phyloP scores from a whole-genome alignment of 2,797 vertebrate genomes.

The Phalanger gymnotis region DNA sequence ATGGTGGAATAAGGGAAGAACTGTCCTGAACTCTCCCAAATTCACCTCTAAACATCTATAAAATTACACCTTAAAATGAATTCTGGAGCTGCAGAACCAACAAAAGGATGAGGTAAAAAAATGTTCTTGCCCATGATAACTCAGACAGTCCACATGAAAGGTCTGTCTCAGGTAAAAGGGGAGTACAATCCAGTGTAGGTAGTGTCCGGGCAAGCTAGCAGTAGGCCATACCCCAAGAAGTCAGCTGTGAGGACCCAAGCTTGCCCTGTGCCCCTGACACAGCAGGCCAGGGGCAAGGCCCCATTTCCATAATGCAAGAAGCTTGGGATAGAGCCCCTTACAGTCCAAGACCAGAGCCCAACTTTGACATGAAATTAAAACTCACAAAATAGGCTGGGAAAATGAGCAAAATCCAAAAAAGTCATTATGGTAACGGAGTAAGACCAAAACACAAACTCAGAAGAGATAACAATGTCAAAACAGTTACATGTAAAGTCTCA shows the following conservation, averaged over 20 bases:
- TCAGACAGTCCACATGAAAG: background rate
- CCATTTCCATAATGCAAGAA: background rate
- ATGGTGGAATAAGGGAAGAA: background rate
- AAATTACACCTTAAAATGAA: background rate
- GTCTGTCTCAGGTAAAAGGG: background rate
- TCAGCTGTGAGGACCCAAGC: background rate
- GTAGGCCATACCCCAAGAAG: background rate
- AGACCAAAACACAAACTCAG: background rate
- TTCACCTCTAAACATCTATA: background rate
- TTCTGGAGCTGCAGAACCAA: background rate
- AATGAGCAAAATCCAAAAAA: background rate
- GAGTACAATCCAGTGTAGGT: background rate
- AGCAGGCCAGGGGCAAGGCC: background rate
- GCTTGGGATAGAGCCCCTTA: no score
- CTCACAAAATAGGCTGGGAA: background rate
- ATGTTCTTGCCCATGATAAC: background rate
- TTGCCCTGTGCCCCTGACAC: background rate
- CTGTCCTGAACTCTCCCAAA: background rate
- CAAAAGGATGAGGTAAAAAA: background rate
- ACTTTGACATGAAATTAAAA: background rate
- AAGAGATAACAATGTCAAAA: background rate
- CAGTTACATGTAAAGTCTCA: background rate
- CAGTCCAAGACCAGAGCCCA: background rate
- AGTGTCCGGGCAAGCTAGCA: background rate
- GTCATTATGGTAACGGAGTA: background rate